A percentile compares a stretch with the other conserved stretches of the same genome.
These are phyloP conservation scores for Paraescarpia echinospica DNA, from an alignment of 1,140 invertebrate genomes.

Conservation along the genomic window DNA sequence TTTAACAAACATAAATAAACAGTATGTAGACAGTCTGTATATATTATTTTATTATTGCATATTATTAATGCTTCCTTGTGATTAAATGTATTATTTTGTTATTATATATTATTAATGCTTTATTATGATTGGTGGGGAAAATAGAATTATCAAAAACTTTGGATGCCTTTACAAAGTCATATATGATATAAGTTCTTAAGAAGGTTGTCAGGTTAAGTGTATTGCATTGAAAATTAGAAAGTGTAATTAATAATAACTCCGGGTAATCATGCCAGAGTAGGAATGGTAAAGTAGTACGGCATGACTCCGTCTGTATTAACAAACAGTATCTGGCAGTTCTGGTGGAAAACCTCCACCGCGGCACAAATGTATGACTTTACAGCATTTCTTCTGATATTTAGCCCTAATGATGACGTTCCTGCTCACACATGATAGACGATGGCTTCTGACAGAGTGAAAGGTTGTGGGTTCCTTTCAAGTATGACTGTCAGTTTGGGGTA, in stretches of 20 bases:
- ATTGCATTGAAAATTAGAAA: not conserved
- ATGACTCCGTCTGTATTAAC: not conserved
- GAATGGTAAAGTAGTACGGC: not conserved
- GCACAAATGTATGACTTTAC: no score
- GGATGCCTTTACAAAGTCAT: not conserved
- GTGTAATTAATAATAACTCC: no score
- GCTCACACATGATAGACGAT: not conserved
- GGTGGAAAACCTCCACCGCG: not conserved
- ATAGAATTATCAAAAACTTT: not conserved
- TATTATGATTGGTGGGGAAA: not conserved
- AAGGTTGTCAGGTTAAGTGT: not conserved
- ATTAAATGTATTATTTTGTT: no score
- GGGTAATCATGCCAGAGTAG: no score
- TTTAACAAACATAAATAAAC: no score
- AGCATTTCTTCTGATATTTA: not conserved
- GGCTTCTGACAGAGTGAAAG: not conserved
- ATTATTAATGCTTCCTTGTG: no score
- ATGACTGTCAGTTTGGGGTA: not conserved
- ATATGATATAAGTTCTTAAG: not conserved
- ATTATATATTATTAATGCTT: not conserved
- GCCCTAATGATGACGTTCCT: not conserved
- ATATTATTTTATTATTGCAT: no score
- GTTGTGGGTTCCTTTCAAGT: not conserved
- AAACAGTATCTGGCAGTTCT: not conserved
- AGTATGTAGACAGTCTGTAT: no score